Base-by-base conservation (phyloP, 1,140 invertebrate genomes). In the Colletes latitarsis region DNA sequence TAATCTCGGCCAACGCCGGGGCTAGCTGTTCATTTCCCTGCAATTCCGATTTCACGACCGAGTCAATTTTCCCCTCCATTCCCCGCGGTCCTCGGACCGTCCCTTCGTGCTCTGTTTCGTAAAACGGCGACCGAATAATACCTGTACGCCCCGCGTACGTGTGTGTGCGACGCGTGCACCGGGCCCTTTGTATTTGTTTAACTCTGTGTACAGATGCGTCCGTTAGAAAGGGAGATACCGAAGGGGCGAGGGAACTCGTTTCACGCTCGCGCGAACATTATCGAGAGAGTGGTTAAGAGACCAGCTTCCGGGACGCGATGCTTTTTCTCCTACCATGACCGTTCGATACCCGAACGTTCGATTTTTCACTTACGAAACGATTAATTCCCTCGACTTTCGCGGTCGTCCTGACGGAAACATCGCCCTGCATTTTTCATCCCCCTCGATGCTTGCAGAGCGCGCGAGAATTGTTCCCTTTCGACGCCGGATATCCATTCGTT, bases 241-340 rank as follows among this genome's bases (percentile, higher is more conserved):
- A 17, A 64, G 60, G 76, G 71, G 72, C 67, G 76, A 74, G 72
- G 57, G 75, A 90, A 87, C 88, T 90, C 87, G 87, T 90, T 90
- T 88, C 87, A 90, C 86, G 88, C 85, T 89, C 73, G 82, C 86
- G 69, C 88, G 86, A 89, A 82, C 78, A 77, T 89, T 88, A 90
- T 88, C 82, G 88, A 88, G 84, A 83, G 87, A 88, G 73, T 74
- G 70, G 79, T 84, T 77, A 75, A 88, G 79, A 75, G 78, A 76
- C 72, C 60, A 58, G 60, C 60, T 53, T 58, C 62, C 52, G 75
- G 69, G 6, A n/a, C 62, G 15, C 70, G 15, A 67, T 75, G 41
- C 77, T n/a, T 67, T 67, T 49, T 15, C 58, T 75, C 69, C 63
- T 43, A 14, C 8, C 17, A 57, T 43, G 9, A 10, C 10, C 3